These are phyloP conservation scores for Tympanoctomys barrerae DNA, from an alignment of 2,797 vertebrate species.

Conservation along the genomic window DNA sequence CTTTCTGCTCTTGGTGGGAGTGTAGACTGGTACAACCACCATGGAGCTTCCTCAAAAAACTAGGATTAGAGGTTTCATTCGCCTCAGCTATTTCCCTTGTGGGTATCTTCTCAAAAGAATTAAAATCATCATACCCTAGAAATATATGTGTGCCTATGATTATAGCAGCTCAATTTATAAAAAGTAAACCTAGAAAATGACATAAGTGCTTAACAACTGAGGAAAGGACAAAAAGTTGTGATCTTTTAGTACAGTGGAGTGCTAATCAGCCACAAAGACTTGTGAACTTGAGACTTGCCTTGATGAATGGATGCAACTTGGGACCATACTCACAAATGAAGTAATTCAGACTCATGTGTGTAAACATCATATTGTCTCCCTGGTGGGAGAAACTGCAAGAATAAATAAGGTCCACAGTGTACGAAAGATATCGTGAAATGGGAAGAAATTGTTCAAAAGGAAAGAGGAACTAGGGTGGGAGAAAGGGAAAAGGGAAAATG, in stretches of 20 bases:
- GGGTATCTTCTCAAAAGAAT: neutral
- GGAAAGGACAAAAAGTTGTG: neutral
- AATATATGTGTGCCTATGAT: neutral
- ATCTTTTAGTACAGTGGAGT: neutral
- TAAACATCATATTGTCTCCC: neutral
- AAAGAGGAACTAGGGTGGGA: neutral
- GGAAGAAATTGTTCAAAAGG: neutral
- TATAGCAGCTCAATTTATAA: neutral
- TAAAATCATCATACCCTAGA: neutral
- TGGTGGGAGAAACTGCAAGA: neutral
- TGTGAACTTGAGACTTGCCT: neutral
- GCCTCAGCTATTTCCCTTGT: neutral
- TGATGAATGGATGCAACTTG: neutral
- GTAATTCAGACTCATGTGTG: neutral
- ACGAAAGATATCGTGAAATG: neutral
- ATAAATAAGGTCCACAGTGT: neutral
- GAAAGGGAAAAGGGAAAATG: neutral
- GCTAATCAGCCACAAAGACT: neutral
- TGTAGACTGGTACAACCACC: neutral
- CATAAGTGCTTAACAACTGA: neutral
- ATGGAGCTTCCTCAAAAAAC: neutral
- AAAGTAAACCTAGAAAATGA: neutral
- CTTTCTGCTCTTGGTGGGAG: neutral
- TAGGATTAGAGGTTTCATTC: neutral
- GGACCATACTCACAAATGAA: neutral